Evolutionary conservation across 1,140 invertebrate species (phyloP).

Genomic region (Conus betulinus): DNA sequence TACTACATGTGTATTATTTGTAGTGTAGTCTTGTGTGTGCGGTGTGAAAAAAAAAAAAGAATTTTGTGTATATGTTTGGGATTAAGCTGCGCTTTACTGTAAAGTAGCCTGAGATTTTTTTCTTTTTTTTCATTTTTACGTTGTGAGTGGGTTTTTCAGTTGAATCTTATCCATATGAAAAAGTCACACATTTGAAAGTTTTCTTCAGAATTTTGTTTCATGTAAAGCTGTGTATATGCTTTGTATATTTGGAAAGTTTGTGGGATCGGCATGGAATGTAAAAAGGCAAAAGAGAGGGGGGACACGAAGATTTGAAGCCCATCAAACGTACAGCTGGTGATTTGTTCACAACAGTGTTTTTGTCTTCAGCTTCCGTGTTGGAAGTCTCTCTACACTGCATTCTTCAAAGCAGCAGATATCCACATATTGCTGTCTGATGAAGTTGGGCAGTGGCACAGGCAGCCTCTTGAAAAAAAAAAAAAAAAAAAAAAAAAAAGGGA

Average conservation of each 20-base stretch:
- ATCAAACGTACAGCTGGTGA: not conserved
- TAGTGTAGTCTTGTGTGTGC: too few relatives aligned
- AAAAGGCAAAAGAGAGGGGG: not conserved
- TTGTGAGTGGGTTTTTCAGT: too few relatives aligned
- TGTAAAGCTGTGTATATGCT: not conserved
- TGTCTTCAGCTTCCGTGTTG: not conserved
- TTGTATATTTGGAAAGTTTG: not conserved
- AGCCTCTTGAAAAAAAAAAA: not conserved
- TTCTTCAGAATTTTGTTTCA: too few relatives aligned
- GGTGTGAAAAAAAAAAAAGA: too few relatives aligned
- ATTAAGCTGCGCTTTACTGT: too few relatives aligned
- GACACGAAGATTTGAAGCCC: not conserved
- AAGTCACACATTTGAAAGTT: too few relatives aligned
- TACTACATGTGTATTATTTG: too few relatives aligned
- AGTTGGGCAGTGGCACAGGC: not conserved
- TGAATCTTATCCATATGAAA: too few relatives aligned
- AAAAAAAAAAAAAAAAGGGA: too few relatives aligned
- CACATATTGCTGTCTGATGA: not conserved
- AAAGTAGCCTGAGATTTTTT: too few relatives aligned
- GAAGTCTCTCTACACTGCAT: not conserved
- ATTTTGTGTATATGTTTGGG: too few relatives aligned
- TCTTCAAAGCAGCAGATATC: not conserved
- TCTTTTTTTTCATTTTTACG: too few relatives aligned
- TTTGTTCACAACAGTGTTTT: not conserved
- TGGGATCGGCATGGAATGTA: not conserved